A percentile compares a stretch with the other conserved stretches of the same genome.
These are phyloP conservation scores for Apoderus coryli DNA, from an alignment of 2,888 invertebrate genomes.

Conservation along the genomic window DNA sequence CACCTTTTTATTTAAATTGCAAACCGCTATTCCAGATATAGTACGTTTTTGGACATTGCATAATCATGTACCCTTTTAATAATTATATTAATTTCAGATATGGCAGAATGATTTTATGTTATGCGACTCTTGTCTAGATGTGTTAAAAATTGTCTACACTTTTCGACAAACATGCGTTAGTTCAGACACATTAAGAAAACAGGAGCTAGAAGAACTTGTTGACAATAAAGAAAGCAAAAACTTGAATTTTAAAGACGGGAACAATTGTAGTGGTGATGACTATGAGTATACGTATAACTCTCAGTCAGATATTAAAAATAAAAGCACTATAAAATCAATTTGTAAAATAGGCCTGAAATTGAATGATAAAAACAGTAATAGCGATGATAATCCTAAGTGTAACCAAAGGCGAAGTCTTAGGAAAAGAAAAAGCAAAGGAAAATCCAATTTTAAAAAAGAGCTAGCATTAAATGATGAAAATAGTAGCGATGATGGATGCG, in stretches of 20 bases:
- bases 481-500: no score
- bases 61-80: neutral
- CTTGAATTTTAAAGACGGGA: neutral
- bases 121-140: conserved; percentile 19
- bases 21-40: neutral
- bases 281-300: neutral
- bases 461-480: no score
- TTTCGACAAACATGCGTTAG: conserved; percentile 20
- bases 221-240: conserved; percentile 6
- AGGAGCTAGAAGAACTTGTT: conserved; percentile 7
- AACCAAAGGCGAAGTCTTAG: neutral
- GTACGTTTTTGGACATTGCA: neutral
- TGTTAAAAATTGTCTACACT: conserved; percentile 18
- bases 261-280: conserved; percentile 1
- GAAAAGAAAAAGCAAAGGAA: conserved; percentile 3
- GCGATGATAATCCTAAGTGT: neutral
- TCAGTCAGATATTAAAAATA: neutral
- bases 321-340: neutral
- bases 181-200: conserved; percentile 16
- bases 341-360: no score
- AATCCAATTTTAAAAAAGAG: no score
- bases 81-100: conserved; percentile 13
- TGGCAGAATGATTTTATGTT: conserved; percentile 17
- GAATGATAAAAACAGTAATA: neutral
- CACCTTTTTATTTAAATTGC: neutral